Conservation (phyloP, 2,888 invertebrate genomes). For the Lottia gigantea region DNA sequence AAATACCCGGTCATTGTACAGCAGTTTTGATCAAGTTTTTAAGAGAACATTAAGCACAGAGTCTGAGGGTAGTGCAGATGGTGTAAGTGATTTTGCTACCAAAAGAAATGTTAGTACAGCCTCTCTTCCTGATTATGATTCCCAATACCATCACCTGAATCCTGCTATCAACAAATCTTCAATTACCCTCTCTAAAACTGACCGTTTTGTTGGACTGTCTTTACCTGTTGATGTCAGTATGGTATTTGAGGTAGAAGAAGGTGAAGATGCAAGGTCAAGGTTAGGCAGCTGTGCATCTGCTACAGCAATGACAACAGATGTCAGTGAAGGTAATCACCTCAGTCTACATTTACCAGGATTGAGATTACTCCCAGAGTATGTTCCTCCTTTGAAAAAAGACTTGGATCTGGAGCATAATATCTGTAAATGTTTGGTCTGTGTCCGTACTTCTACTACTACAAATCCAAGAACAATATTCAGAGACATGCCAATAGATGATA, state of each 20-base stretch:
- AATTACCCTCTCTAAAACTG: constrained; percentile 48
- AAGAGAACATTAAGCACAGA: constrained; percentile 43
- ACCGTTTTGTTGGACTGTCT: constrained; percentile 76
- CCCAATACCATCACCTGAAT: constrained; percentile 32
- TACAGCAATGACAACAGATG: neutral
- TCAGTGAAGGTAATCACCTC: neutral
- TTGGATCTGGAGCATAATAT: constrained; percentile 34
- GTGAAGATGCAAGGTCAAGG: constrained; percentile 17
- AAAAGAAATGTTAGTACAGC: constrained; percentile 42
- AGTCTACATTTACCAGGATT: constrained; percentile 13
- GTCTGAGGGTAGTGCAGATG: constrained; percentile 37
- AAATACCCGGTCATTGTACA: constrained; percentile 40
- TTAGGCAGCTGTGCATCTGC: constrained; percentile 22
- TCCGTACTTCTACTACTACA: neutral
- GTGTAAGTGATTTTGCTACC: constrained; percentile 13
- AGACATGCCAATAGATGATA: neutral
- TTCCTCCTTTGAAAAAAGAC: constrained; percentile 34
- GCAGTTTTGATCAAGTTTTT: constrained; percentile 32
- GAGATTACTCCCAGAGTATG: constrained; percentile 15
- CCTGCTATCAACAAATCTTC: constrained; percentile 41
- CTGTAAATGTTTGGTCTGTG: constrained; percentile 42
- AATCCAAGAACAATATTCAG: neutral
- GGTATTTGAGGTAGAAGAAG: constrained; percentile 74
- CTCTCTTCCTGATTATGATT: constrained; percentile 47
- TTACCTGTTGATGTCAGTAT: constrained; percentile 77